phyloP scores from a whole-genome alignment of 2,888 invertebrate species.

The Onchidella celtica region DNA sequence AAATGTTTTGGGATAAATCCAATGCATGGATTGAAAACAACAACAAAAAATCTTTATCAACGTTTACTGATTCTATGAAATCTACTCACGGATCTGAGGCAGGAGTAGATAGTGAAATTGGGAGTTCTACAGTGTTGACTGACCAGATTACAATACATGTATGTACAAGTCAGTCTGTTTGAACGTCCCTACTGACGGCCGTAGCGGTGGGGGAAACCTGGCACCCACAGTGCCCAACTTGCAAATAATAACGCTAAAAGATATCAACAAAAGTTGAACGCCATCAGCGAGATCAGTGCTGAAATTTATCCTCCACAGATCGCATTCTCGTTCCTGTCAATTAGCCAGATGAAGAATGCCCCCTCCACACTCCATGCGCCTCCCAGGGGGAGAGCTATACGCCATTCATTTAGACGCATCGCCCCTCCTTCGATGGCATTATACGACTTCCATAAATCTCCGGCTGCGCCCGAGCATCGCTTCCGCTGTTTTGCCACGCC shows the following conservation, averaged over 20 bases:
- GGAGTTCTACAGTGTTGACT: too few relatives aligned
- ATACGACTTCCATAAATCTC: background rate
- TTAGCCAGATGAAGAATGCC: slow-evolving; percentile 30
- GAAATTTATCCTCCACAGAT: slow-evolving; percentile 43
- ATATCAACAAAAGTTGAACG: slow-evolving; percentile 15
- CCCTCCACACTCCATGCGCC: slow-evolving; percentile 26
- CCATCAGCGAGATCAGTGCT: slow-evolving; percentile 33
- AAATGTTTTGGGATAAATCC: too few relatives aligned
- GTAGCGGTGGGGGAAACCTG: too few relatives aligned
- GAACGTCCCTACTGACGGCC: too few relatives aligned
- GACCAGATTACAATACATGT: too few relatives aligned
- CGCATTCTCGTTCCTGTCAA: slow-evolving; percentile 30
- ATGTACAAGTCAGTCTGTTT: too few relatives aligned
- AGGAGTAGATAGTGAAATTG: too few relatives aligned
- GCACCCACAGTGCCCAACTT: background rate
- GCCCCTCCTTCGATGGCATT: slow-evolving; percentile 30
- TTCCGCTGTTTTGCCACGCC: slow-evolving; percentile 22
- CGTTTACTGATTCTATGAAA: too few relatives aligned
- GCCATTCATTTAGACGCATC: background rate
- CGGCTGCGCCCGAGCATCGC: background rate
- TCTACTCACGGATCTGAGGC: too few relatives aligned
- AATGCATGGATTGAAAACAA: too few relatives aligned
- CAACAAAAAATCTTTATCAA: too few relatives aligned
- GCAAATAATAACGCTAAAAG: slow-evolving; percentile 14
- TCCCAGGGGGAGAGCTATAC: slow-evolving; percentile 21